Percentiles rank a stretch among this genome's conserved stretches.
Conservation (phyloP, 2,888 invertebrate species). For the Aplocera efformata region DNA sequence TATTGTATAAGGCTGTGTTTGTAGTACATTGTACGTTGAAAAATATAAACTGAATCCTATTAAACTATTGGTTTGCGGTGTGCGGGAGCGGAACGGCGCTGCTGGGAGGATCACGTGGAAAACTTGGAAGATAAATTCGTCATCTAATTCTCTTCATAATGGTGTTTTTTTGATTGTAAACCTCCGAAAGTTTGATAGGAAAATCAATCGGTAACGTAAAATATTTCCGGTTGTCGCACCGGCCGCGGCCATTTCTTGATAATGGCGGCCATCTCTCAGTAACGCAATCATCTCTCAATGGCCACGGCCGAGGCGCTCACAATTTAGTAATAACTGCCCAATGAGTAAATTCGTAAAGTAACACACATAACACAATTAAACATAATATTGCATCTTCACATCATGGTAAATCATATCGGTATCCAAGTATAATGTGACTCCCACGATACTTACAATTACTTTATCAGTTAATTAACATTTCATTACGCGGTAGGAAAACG, state of each 20-base stretch:
- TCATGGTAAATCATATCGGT: constrained; percentile 63
- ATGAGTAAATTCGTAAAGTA: constrained; percentile 61
- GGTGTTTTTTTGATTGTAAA: constrained; percentile 67
- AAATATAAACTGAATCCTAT: constrained; percentile 51
- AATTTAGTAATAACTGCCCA: constrained; percentile 69
- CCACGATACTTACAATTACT: constrained; percentile 64
- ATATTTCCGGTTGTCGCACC: constrained; percentile 38
- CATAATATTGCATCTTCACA: constrained; percentile 63
- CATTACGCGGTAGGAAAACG: constrained; percentile 75
- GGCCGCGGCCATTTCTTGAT: neutral
- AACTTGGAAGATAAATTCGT: constrained; percentile 58
- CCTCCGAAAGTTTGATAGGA: constrained; percentile 80
- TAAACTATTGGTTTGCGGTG: constrained; percentile 42
- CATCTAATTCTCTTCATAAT: constrained; percentile 65
- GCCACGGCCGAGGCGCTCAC: constrained; percentile 42
- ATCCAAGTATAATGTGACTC: constrained; percentile 66
- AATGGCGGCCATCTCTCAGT: too few species aligned
- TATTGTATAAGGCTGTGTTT: constrained; percentile 74
- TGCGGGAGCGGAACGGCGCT: constrained; percentile 53
- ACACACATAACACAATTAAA: constrained; percentile 50
- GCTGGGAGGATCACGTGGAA: constrained; percentile 61
- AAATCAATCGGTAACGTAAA: constrained; percentile 65
- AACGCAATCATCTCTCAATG: too few species aligned
- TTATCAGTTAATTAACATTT: constrained; percentile 72
- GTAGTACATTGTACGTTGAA: constrained; percentile 44